These are phyloP conservation scores for Gnathonemus longibarbis DNA, from an alignment of 2,113 vertebrate species.

Conservation along the genomic window DNA sequence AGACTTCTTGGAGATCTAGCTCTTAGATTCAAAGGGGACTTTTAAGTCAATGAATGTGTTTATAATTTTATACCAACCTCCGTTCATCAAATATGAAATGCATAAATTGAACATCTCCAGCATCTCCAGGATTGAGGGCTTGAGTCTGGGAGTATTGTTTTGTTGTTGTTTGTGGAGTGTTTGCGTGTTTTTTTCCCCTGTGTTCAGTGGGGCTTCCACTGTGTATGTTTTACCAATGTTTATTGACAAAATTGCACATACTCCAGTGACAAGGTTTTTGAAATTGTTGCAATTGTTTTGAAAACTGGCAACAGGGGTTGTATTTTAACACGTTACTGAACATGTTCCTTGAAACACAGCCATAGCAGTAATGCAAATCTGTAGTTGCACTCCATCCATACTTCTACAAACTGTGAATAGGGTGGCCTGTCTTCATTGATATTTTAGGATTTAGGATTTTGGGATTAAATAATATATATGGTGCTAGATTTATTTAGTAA, in stretches of 20 bases:
- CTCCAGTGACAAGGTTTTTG: neutral
- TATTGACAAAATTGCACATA: neutral
- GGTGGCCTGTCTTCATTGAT: neutral
- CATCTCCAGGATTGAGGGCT: neutral
- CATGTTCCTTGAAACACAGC: neutral
- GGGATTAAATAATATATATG: neutral
- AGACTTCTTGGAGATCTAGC: constrained; percentile 9
- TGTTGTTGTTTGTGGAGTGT: neutral
- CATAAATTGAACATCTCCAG: neutral
- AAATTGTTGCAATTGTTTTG: neutral
- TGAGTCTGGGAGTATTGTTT: neutral
- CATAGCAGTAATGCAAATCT: neutral
- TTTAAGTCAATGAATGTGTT: constrained; percentile 2
- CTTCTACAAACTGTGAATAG: neutral
- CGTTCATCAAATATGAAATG: neutral
- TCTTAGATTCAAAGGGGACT: neutral
- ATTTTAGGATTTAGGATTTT: neutral
- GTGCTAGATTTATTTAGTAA: neutral
- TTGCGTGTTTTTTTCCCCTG: neutral
- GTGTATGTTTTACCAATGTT: neutral
- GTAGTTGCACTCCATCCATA: neutral
- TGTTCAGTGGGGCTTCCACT: neutral
- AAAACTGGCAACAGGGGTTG: neutral
- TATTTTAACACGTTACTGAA: neutral
- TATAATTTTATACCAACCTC: neutral